phyloP scores from a whole-genome alignment of 2,797 vertebrate species.

The Liasis olivaceus region DNA sequence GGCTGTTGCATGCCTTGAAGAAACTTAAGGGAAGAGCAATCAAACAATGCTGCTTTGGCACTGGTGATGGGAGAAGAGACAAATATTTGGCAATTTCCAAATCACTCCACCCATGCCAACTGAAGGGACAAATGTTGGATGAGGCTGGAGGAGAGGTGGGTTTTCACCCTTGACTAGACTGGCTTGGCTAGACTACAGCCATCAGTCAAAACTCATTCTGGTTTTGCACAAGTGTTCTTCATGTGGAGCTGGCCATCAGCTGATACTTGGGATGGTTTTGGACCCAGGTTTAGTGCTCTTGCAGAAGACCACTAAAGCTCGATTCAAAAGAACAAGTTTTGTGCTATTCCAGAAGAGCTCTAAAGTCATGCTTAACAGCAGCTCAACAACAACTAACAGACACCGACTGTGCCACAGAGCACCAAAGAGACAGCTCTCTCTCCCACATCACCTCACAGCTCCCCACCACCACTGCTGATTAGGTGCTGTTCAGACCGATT shows the following conservation, averaged over 20 bases:
- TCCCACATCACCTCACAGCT: neutral
- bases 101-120: neutral
- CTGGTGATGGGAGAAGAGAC: neutral
- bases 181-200: neutral
- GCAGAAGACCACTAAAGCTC: neutral
- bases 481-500: neutral
- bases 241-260: neutral
- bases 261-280: neutral
- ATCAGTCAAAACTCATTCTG: neutral
- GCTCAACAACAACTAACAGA: neutral
- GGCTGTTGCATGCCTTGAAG: neutral
- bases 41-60: neutral
- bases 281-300: neutral
- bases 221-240: neutral
- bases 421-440: neutral
- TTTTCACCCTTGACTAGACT: neutral
- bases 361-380: neutral
- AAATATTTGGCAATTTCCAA: neutral
- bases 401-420: neutral
- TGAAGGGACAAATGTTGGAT: neutral
- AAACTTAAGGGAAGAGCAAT: neutral
- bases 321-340: neutral
- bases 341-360: neutral
- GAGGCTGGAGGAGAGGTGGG: neutral
- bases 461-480: neutral